Base-by-base conservation (phyloP, 2,113 vertebrate genomes). In the Empidonax traillii region DNA sequence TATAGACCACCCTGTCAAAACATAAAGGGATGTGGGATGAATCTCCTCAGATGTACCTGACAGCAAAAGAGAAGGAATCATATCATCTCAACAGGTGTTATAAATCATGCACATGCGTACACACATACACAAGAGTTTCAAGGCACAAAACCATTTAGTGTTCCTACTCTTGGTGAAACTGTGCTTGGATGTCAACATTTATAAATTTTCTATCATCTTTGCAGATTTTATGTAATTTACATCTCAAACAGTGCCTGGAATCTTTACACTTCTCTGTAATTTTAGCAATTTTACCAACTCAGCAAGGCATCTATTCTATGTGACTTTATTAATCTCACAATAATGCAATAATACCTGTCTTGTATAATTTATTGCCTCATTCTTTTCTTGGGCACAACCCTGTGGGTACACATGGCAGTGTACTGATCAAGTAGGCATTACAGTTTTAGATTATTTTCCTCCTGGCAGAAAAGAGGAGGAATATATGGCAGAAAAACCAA, bases 61-160 rank as follows among this genome's bases (percentile, higher is more conserved):
- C 25, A 84, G 65, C 27, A 49, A 77, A 88, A 91, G n/a, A 88
- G 33, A 68, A 85, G n/a, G 18, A 76, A 73, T 47, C 46, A 21
- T 17, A 37, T 46, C 8, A 21, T 39, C 10, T 30, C 44, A 66
- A 58, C 20, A 67, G 30, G 25, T n/a, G 53, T 37, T 65, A 41
- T 10, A 37, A 52, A 55, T 62, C 49, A 55, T 6, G 1, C 6
- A 22, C 31, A 31, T 18, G 25, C 27, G 47, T 4, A 47, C n/a
- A 49, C 7, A 39, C 52, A 33, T 22, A 51, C 46, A 30, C 23
- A 51, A 23, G 28, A 49, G 18, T 63, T 82, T 72, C 31, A 63
- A 72, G 66, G 39, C n/a, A 63, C 5, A 73, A 18, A 82, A 35
- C 6, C 0, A 0, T 18, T 12, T 9, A 66, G 11, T 1, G 0